phyloP scores from a whole-genome alignment of 2,888 invertebrate genomes.

The Nasonovia ribisnigri region DNA sequence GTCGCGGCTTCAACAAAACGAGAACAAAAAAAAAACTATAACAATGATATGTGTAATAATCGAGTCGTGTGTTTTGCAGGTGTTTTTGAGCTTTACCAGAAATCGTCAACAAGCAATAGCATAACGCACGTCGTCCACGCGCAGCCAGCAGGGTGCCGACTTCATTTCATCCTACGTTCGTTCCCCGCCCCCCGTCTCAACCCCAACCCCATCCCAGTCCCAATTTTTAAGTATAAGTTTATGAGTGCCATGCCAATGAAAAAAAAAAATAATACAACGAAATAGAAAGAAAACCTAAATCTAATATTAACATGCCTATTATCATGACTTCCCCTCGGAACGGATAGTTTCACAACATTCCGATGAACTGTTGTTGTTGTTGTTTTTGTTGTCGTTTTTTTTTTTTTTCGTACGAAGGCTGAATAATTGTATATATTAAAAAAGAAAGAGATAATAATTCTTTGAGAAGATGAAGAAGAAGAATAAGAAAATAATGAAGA shows the following conservation, averaged over 20 bases:
- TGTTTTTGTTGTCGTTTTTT: slow-evolving; percentile 5
- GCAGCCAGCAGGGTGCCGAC: not conserved
- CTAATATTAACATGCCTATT: not conserved
- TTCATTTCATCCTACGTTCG: not conserved
- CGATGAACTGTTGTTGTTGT: slow-evolving; percentile 10
- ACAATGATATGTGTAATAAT: not conserved
- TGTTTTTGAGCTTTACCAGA: slow-evolving; percentile 54
- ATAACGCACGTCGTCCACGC: slow-evolving; percentile 5
- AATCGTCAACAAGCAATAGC: slow-evolving; percentile 46
- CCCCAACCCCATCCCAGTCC: not conserved
- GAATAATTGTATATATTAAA: slow-evolving; percentile 60
- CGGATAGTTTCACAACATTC: slow-evolving; percentile 13
- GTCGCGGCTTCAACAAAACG: too few species aligned
- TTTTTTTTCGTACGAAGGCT: slow-evolving; percentile 53
- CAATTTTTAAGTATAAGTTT: slow-evolving; percentile 35
- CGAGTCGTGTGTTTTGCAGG: not conserved
- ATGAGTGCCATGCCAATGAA: slow-evolving; percentile 58
- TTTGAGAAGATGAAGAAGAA: not conserved
- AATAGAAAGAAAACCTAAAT: not conserved
- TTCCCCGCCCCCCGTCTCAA: not conserved
- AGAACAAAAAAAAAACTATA: too few species aligned
- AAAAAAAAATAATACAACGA: slow-evolving; percentile 23
- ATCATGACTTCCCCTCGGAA: slow-evolving; percentile 29
- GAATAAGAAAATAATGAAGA: not conserved
- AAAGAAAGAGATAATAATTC: not conserved